phyloP scores from a whole-genome alignment of 2,113 vertebrate species.

The Gymnogyps californianus region DNA sequence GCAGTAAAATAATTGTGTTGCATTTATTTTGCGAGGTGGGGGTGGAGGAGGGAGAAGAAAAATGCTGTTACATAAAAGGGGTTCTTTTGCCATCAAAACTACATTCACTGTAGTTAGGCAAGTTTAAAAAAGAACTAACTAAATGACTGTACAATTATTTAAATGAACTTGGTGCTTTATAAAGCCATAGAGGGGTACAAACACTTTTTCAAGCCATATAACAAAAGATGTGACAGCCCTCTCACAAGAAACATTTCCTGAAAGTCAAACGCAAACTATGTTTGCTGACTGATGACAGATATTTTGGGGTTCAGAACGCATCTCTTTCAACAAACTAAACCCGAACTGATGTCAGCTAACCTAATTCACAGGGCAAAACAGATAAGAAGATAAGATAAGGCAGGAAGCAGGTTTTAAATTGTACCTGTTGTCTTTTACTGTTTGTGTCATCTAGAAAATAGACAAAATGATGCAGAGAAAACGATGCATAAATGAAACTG shows the following conservation, averaged over 20 bases:
- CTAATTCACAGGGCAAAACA: neutral
- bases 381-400: neutral
- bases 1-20: constrained; percentile 82
- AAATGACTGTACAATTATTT: constrained; percentile 82
- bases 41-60: constrained; percentile 45
- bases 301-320: constrained; percentile 2
- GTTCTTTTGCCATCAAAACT: constrained; percentile 79
- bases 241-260: constrained; percentile 17
- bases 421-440: neutral
- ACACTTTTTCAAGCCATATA: constrained; percentile 42
- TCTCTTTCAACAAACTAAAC: constrained; percentile 14
- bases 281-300: constrained; percentile 55
- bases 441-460: neutral
- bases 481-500: neutral
- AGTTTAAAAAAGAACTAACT: constrained; percentile 78
- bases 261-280: neutral
- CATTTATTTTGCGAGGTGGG: constrained; percentile 73
- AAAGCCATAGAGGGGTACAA: constrained; percentile 67
- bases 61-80: constrained; percentile 77
- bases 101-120: constrained; percentile 67
- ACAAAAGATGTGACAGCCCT: constrained; percentile 64
- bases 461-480: neutral
- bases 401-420: neutral
- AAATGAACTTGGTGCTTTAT: constrained; percentile 72
- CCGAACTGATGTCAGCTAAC: neutral